Base-by-base conservation (phyloP, 2,113 vertebrate species). In the Pogona vitticeps region DNA sequence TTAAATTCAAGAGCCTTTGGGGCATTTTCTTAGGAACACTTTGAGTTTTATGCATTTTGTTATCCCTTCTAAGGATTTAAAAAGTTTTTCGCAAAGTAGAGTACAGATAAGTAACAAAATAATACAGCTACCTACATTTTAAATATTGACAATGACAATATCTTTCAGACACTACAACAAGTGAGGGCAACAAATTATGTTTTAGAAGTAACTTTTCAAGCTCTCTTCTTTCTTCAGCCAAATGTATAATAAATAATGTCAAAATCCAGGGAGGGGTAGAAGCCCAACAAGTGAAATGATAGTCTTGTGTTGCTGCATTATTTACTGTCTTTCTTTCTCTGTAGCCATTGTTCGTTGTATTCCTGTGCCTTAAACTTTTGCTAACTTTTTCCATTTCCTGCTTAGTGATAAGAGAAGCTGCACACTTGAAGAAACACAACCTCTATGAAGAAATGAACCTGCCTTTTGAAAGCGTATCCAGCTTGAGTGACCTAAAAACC, bases 381-480 rank as follows among this genome's bases (percentile, higher is more conserved):
- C 18, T 33, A 2, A 63, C 38, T 84, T 2, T 84, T n/a, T 75
- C 73, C 40, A 17, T 67, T 7, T 90, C 63, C 83, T 76, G 65
- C 80, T 40, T 93, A 99, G 98, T 98, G 96, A 98, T 99, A 94
- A 98, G 97, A 84, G 98, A 99, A 89, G 98, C 98, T 0, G 97
- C 97, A 0, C 80, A 94, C 84, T 92, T 97, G 94, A 97, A 98
- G 96, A 99, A 98, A 89, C 97, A 98, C 95, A 98, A 98, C 95
- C 95, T 99, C 83, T 96, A 97, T 91, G 97, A 96, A 59, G 98
- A 99, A 78, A 83, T 96, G 82, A 96, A 96, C 61, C 87, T 97
- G 81, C 95, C 97, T 81, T 97, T 95, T 38, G 94, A 97, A 85
- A 98, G 98, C 0, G 95, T 97, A 89, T 98, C 97, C 92, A 98